These are phyloP conservation scores for Isurus oxyrinchus DNA, from an alignment of 2,113 vertebrate genomes.

Conservation along the genomic window DNA sequence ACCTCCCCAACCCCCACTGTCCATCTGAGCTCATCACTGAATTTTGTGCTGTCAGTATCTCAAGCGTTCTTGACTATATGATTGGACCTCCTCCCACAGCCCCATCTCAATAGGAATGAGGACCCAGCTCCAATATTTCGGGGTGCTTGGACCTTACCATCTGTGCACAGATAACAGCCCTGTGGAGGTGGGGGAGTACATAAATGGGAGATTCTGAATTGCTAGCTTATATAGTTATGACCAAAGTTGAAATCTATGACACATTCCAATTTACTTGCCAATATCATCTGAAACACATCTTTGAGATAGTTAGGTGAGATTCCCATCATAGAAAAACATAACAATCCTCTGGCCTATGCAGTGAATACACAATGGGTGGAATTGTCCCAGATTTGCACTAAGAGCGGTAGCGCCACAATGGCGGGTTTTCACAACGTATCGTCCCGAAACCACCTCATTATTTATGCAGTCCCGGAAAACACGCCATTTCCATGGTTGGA, in stretches of 20 bases:
- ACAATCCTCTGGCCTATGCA: neutral
- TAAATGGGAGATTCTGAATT: neutral
- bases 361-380: neutral
- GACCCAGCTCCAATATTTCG: neutral
- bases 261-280: neutral
- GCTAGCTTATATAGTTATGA: neutral
- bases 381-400: too few relatives aligned
- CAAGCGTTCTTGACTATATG: neutral
- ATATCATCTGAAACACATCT: neutral
- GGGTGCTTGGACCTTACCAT: neutral
- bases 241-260: neutral
- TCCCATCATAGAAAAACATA: neutral
- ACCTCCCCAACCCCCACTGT: neutral
- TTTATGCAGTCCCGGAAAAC: too few relatives aligned
- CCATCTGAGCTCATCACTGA: neutral
- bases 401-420: too few relatives aligned
- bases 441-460: too few relatives aligned
- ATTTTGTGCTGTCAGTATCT: neutral
- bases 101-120: neutral
- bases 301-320: neutral
- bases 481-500: too few relatives aligned
- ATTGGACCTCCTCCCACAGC: neutral
- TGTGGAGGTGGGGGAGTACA: neutral
- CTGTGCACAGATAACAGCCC: neutral
- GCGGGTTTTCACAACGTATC: too few relatives aligned